Percentiles rank a stretch among this genome's conserved stretches.
phyloP scores from a whole-genome alignment of 2,113 vertebrate genomes.

The Halcyon senegalensis region DNA sequence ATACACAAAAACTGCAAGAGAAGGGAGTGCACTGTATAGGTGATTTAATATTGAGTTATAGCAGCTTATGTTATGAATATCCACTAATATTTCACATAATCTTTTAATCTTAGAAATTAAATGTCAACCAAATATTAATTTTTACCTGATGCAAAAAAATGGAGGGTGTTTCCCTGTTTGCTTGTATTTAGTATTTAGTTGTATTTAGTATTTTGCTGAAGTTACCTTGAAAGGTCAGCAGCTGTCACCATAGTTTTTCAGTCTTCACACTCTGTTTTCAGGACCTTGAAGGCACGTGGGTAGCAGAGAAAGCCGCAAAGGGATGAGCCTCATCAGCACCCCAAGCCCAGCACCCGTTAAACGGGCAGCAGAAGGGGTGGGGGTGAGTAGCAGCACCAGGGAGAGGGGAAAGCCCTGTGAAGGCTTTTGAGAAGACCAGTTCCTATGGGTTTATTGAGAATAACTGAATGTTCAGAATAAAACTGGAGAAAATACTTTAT shows the following conservation, averaged over 20 bases:
- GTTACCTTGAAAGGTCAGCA: neutral
- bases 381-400: neutral
- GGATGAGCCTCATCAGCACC: neutral
- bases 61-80: neutral
- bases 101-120: neutral
- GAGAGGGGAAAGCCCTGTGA: neutral
- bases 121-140: no score
- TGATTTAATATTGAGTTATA: neutral
- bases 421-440: neutral
- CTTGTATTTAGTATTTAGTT: neutral
- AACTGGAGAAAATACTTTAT: neutral
- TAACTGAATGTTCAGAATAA: neutral
- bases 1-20: neutral
- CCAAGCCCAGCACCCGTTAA: no score
- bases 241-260: neutral
- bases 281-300: neutral
- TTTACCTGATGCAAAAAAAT: neutral
- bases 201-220: neutral
- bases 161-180: neutral
- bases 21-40: neutral
- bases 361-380: neutral
- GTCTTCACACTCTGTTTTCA: neutral
- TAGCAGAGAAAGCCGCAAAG: neutral
- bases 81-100: neutral
- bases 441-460: rapidly evolving